Evolutionary conservation across 2,888 invertebrate genomes (phyloP), one percentile per base, ranked within the genome.

Genomic region (Lasioglossum pauxillum): DNA sequence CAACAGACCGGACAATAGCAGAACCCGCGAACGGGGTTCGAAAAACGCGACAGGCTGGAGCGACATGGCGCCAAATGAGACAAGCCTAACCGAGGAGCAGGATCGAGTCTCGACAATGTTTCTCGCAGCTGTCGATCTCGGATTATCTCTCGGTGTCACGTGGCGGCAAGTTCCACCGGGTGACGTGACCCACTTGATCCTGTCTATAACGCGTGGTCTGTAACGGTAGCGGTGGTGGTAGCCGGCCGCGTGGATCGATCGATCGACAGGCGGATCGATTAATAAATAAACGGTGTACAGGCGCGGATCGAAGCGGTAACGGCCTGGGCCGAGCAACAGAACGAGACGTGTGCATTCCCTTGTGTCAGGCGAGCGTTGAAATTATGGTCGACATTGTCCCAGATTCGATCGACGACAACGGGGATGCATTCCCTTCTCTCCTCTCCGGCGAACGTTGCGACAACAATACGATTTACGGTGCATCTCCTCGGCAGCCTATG

Each of bases 321-420:
- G 38, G 74, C 19, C 46, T n/a, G 64, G 46, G 19, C 49, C 76
- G 74, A 78, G 71, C 76, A n/a, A n/a, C n/a, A n/a, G 60, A 75
- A 60, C 80, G 78, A n/a, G 75, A 82, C 75, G 76, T 71, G 84
- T 82, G 86, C 90, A 88, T 87, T 89, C 87, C 77, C 87, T 44
- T 77, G 46, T 83, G 84, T 88, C 86, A 82, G 41, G 84, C 76
- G 67, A 84, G 75, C 82, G 83, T 83, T 90, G 82, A 89, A 91
- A 87, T 91, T 90, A 90, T 86, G 83, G 81, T 76, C 91, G 90
- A 91, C 91, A 91, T 91, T 91, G 91, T 91, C 91, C 91, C 80
- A 90, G 86, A 89, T 91, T 91, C 85, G 38, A 71, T 41, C 82
- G 74, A 73, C 78, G 80, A 79, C 78, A 71, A 46, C 69, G 69